Percentiles rank a stretch among this genome's conserved stretches.
phyloP scores from a whole-genome alignment of 2,888 invertebrate genomes.

The Nomada fucata region DNA sequence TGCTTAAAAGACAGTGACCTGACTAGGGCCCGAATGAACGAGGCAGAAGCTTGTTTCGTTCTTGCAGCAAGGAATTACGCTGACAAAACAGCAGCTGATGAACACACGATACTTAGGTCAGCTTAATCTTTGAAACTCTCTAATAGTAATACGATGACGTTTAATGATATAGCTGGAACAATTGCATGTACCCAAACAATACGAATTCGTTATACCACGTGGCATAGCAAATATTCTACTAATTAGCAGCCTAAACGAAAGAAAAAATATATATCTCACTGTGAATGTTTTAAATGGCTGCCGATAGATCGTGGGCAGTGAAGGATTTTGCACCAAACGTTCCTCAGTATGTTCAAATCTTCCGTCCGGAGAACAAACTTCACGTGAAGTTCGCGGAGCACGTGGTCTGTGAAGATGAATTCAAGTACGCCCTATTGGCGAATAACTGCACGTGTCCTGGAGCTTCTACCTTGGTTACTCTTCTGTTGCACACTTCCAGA shows the following conservation, averaged over 20 bases:
- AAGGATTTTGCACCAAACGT: slow-evolving; percentile 99
- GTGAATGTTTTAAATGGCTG: neutral
- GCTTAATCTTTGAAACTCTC: neutral
- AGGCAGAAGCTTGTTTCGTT: slow-evolving; percentile 98
- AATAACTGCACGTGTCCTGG: slow-evolving; percentile 99
- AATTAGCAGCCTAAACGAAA: too few species aligned
- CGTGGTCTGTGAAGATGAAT: slow-evolving; percentile 99
- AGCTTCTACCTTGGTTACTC: slow-evolving; percentile 97
- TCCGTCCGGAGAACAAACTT: slow-evolving; percentile 98
- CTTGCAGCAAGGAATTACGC: slow-evolving; percentile 98
- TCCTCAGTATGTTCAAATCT: slow-evolving; percentile 99
- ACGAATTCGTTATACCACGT: too few species aligned
- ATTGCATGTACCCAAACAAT: too few species aligned
- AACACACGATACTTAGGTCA: slow-evolving; percentile 89
- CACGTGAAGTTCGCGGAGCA: slow-evolving; percentile 99
- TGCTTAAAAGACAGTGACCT: slow-evolving; percentile 98
- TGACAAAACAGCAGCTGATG: slow-evolving; percentile 97
- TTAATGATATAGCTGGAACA: too few species aligned
- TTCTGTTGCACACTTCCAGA: slow-evolving; percentile 97
- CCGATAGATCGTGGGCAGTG: slow-evolving; percentile 96
- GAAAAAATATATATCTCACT: neutral
- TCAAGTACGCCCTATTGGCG: slow-evolving; percentile 98
- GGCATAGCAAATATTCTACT: too few species aligned
- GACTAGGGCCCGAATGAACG: slow-evolving; percentile 97
- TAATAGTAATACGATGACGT: neutral